Base-by-base conservation (phyloP, 2,888 invertebrate species). In the Ctena decussata region DNA sequence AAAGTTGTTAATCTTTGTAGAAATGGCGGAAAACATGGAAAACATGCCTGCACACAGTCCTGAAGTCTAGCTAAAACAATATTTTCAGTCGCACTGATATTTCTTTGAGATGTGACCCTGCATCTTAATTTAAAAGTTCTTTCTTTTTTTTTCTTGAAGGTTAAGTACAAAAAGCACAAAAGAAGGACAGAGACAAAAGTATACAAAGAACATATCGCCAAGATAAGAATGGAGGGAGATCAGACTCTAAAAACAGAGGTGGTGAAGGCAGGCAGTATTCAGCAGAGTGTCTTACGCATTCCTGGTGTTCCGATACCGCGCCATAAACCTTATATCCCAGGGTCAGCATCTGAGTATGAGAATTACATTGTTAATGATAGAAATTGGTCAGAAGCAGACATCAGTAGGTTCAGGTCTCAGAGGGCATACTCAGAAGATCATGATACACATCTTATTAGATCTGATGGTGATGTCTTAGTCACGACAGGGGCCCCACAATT, bases 121-220 rank as follows among this genome's bases (percentile, higher is more conserved):
- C n/a, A n/a, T n/a, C n/a, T n/a, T n/a, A n/a, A n/a, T n/a, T n/a
- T n/a, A n/a, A n/a, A n/a, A n/a, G n/a, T n/a, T 46, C 12, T 46
- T 15, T 41, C 41, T 41, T 6, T 41, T 41, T 49, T 21, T 49
- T 93, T 57, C 71, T 78, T 86, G 18, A 84, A 97, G 97, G 98
- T 99, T 76, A 99, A 99, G 97, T 99, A 99, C 96, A 99, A 98
- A 96, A 99, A 99, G 96, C 98, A 93, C 79, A 99, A 97, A 98
- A 98, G 97, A 98, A 98, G 96, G 97, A 89, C 97, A 92, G 97
- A 89, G 18, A 82, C 83, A 1, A 87, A 89, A 24, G 44, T 90
- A 8, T 81, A 88, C 72, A 93, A 92, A 80, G 89, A 92, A 44
- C 86, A 89, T 70, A 87, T 91, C 30, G 85, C 85, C 21, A 77